These are phyloP conservation scores for Hylaeus volcanicus DNA, from an alignment of 1,140 invertebrate species.

Conservation along the genomic window DNA sequence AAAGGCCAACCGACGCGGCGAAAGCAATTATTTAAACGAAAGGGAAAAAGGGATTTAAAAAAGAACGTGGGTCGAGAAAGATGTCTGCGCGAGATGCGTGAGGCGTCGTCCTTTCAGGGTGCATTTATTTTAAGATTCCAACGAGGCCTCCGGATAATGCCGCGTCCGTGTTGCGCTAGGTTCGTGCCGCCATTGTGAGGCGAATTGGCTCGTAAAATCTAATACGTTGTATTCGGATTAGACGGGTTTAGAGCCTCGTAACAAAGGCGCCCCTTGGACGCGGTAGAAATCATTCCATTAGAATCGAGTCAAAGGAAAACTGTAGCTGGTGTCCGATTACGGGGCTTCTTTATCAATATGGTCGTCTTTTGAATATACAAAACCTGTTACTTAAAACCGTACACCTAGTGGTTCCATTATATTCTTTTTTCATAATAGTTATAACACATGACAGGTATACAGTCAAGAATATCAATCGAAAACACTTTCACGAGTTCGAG, in stretches of 20 bases:
- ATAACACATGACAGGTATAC: too few relatives aligned
- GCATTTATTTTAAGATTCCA: slow-evolving; percentile 33
- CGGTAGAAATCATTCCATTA: slow-evolving; percentile 38
- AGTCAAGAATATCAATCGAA: too few relatives aligned
- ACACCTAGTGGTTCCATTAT: too few relatives aligned
- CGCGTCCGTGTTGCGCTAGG: slow-evolving; percentile 16
- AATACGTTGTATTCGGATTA: slow-evolving; percentile 61
- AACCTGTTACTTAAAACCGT: too few relatives aligned
- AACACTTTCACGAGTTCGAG: too few relatives aligned
- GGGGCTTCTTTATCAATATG: not conserved
- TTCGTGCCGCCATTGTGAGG: slow-evolving; percentile 43
- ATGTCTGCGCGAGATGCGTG: not conserved
- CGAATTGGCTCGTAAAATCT: slow-evolving; percentile 61
- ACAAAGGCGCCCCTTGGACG: slow-evolving; percentile 35
- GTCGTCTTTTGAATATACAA: not conserved
- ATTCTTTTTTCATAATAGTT: too few relatives aligned
- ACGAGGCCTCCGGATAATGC: slow-evolving; percentile 9
- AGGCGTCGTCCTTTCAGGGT: not conserved
- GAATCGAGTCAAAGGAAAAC: slow-evolving; percentile 14
- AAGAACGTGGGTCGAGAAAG: not conserved
- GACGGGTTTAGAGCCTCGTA: slow-evolving; percentile 48
- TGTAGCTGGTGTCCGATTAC: slow-evolving; percentile 43
- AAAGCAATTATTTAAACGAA: slow-evolving; percentile 6
- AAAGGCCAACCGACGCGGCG: not conserved
- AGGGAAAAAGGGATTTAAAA: not conserved